Conservation (phyloP, 1,140 invertebrate genomes). For the Chironomus striatipennis region DNA sequence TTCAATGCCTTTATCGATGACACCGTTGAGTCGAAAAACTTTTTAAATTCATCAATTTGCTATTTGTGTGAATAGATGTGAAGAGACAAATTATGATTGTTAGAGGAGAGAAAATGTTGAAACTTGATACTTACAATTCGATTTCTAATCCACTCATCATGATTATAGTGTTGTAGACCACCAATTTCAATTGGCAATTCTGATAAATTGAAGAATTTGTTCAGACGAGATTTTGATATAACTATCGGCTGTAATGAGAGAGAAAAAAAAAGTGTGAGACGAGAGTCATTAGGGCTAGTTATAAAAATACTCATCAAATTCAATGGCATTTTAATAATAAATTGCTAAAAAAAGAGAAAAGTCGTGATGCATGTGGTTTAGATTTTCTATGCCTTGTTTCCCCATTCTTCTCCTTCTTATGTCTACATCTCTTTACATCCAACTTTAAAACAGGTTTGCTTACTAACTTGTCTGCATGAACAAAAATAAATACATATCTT, state of each 20-base stretch:
- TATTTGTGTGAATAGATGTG: conserved; percentile 33
- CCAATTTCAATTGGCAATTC: conserved; percentile 74
- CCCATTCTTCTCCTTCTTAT: conserved; percentile 5
- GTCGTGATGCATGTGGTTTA: conserved; percentile 24
- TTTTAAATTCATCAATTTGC: conserved; percentile 54
- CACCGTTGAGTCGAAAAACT: conserved; percentile 44
- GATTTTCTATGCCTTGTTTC: conserved; percentile 12
- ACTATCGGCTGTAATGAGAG: conserved; percentile 47
- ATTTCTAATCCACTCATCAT: conserved; percentile 73
- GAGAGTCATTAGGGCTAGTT: neutral
- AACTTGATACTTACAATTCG: conserved; percentile 54
- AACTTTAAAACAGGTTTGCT: neutral
- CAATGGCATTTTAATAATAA: conserved; percentile 18
- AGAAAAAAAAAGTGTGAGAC: conserved; percentile 20
- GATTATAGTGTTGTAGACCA: conserved; percentile 67
- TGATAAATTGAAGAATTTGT: conserved; percentile 57
- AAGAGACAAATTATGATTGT: neutral
- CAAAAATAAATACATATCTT: too few relatives aligned
- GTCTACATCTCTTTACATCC: neutral
- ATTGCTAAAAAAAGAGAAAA: conserved; percentile 23
- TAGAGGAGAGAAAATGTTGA: conserved; percentile 18
- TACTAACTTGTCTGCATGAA: too few relatives aligned
- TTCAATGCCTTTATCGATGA: conserved; percentile 48
- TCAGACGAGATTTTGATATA: conserved; percentile 54
- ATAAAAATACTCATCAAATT: neutral